Evolutionary conservation across 2,113 vertebrate species (phyloP), one percentile per base, ranked within the genome.

Genomic region (Catharus fuscescens): DNA sequence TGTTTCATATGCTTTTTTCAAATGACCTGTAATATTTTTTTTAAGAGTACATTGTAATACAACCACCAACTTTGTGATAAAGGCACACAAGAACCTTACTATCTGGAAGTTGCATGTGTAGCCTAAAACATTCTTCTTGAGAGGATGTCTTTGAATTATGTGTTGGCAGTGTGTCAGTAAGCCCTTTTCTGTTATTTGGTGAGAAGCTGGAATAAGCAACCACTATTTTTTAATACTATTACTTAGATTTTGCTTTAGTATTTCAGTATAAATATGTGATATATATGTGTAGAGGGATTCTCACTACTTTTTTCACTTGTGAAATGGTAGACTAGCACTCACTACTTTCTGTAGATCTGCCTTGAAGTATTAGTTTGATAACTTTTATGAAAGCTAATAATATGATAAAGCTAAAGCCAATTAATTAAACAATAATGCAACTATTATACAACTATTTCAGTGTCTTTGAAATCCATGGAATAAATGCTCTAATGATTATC

Each of bases 401-500:
- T 64, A 65, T 40, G 53, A 85, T 92, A 74, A 62, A 57, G 24
- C 52, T 78, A 65, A 67, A 42, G 42, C 59, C 1, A 45, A 45
- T 85, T 92, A 57, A n/a, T 83, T 45, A 71, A 67, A 71, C 74
- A 76, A 17, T 88, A 31, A 34, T 36, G 32, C 18, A 26, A 20
- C 8, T 50, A 12, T 42, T 92, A 60, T 54, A 12, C 34, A 83
- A 20, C 64, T 83, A 7, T 90, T 94, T 83, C 40, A 34, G 3
- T 59, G 14, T 81, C 80, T 76, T 81, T 89, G 42, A 57, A 80
- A 52, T 94, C 59, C 2, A 0, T 67, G 65, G 80, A 53, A 96
- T 97, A 47, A 95, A 88, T 74, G 50, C 94, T 89, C 86, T 48
- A 8, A 56, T 76, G 84, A 53, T 57, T 87, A 44, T 77, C 80